Evolutionary conservation across 2,113 vertebrate genomes (phyloP), one percentile per base, ranked within the genome.

Genomic region (Gobiocypris rarus): DNA sequence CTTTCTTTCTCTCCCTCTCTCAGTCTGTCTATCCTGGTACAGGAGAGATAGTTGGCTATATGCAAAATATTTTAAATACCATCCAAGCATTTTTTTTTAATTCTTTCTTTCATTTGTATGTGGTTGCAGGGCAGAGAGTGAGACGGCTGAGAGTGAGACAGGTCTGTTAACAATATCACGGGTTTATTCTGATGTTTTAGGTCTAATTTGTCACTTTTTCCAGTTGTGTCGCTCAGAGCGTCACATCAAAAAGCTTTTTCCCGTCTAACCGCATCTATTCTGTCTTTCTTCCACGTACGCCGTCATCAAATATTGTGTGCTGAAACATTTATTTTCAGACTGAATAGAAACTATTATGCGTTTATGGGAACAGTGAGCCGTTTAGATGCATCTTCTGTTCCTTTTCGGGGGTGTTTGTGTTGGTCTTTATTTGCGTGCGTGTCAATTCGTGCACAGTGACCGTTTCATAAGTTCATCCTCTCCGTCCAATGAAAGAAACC

Each of bases 31-130:
- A 81, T 81, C 28, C 86, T 93, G 89, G 94, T 92, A 93, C 91
- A 90, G 92, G 90, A 88, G 87, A 76, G 88, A 89, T 89, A 91
- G 85, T 84, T 90, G 75, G 88, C 88, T 91, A 89, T 88, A 94
- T 95, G 94, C 93, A 93, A 91, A 94, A 92, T 94, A 94, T 94
- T 93, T 95, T 93, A 94, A 95, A 94, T 92, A 92, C 87, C 82
- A 85, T 75, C 86, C 86, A 93, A 89, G 83, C 91, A 81, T 91
- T 93, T 92, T 34, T 70, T 74, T n/a, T 45, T 56, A 2, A 9
- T 63, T 31, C 52, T 81, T 84, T 58, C 19, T 43, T 83, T 87
- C 82, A 74, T 85, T 90, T 88, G 84, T 84, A 50, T 88, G 71
- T 87, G 86, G 88, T 86, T 87, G 86, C 85, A 86, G 91, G 28